Base-by-base conservation (phyloP, 2,113 vertebrate species). In the Pangasianodon hypophthalmus region DNA sequence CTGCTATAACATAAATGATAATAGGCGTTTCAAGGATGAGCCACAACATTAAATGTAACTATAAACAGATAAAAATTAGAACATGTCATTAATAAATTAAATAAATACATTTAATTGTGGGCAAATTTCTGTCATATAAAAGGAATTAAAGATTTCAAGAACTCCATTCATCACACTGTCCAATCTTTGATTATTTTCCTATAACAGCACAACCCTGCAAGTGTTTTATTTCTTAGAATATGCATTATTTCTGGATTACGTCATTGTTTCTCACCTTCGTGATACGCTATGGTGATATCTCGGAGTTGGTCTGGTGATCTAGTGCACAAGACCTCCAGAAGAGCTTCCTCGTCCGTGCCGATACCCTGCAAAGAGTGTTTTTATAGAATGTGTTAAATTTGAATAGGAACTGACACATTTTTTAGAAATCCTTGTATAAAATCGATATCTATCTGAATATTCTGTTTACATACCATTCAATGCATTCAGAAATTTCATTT, bases 241-340 rank as follows among this genome's bases (percentile, higher is more conserved):
- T 16, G 29, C 24, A 50, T 50, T n/a, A 50, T 81, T 52, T 50
- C 50, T 48, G n/a, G n/a, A 37, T 5, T 44, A 13, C 16, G 44
- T 52, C 26, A 75, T 10, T 32, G 13, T n/a, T 62, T 19, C 94
- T 94, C 75, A 97, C 95, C 95, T 86, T 93, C 94, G 89, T 93
- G 94, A 32, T 97, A 97, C 0, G 96, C 96, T 84, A 95, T 64
- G 0, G 95, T 96, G 94, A 97, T 96, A 29, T 96, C 95, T n/a
- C 24, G 86, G 77, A 97, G 97, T 91, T 97, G 96, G 6, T 92
- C 91, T 32, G 97, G 95, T 92, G 94, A 96, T 86, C 96, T 92
- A 0, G 97, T 97, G 85, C 96, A 95, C 91, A 97, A 90, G 90
- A 97, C 97, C 94, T 97, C 97, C 0, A 97, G 96, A 67, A 97